Base-by-base conservation (phyloP, 2,797 vertebrate genomes). In the Poeciliopsis paucimaculata region DNA sequence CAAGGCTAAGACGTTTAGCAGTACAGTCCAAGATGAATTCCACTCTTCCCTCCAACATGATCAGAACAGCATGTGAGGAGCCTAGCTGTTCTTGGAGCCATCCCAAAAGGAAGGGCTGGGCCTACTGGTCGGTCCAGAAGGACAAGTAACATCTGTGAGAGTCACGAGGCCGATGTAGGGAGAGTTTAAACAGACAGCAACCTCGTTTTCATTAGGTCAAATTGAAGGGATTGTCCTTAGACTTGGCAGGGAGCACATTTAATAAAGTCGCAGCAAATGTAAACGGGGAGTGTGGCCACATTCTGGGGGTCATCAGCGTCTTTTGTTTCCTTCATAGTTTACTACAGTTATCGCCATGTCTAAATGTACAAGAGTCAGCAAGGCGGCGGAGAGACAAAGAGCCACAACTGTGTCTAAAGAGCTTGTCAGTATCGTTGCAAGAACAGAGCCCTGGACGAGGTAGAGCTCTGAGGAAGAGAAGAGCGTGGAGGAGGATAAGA, bases 101-200 rank as follows among this genome's bases (percentile, higher is more conserved):
- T 82, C 77, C 89, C 91, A 91, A 85, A 80, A 85, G 89, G 82
- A 91, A 87, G 90, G 88, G 88, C 87, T 11, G 51, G 87, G 81
- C 82, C 72, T 53, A 90, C 92, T 77, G 80, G 93, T 93, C 41
- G 41, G 80, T 86, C 92, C 89, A 86, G 94, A 90, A 87, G 73
- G 74, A 91, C 90, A 1, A 89, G 91, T 88, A 88, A 89, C 87
- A 82, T 85, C 81, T 53, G 84, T 90, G 89, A 87, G 85, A 89
- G 79, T 73, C 68, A 36, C 64, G 62, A 83, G 80, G 76, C 81
- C 78, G 79, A 86, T 26, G 4, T 31, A 23, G 72, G 72, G 77
- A 71, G 73, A 72, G 76, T 68, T 80, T 74, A 90, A 87, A 88
- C 76, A 78, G 83, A 84, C 47, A 45, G 72, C 46, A 72, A 87